A percentile compares a stretch with the other conserved stretches of the same genome.
phyloP scores from a whole-genome alignment of 2,888 invertebrate genomes.

The Sarcophaga rosellei region DNA sequence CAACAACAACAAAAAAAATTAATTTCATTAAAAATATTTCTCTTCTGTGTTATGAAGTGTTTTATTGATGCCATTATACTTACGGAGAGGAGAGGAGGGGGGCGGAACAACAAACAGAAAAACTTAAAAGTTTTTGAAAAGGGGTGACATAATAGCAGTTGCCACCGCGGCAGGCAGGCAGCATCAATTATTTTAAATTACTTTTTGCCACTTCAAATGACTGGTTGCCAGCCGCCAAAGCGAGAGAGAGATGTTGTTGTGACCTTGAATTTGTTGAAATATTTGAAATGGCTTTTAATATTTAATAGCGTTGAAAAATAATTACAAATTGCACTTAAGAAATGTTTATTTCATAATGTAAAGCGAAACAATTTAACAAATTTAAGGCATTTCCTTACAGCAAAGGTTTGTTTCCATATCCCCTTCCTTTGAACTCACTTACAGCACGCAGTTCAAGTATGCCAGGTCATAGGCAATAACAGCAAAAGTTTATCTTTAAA shows the following conservation, averaged over 20 bases:
- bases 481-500: background rate
- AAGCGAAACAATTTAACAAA: background rate
- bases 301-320: background rate
- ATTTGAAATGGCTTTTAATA: background rate
- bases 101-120: background rate
- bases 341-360: background rate
- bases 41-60: background rate
- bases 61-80: background rate
- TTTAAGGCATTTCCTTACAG: background rate
- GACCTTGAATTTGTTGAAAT: background rate
- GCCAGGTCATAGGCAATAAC: slow-evolving; percentile 1
- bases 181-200: background rate
- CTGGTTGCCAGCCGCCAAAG: background rate
- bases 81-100: background rate
- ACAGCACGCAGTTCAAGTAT: background rate
- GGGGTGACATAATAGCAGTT: slow-evolving; percentile 16
- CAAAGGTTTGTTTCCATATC: background rate
- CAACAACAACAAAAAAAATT: background rate
- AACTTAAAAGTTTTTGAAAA: slow-evolving; percentile 16
- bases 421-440: background rate
- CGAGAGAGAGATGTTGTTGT: background rate
- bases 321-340: background rate
- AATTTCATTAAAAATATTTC: background rate
- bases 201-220: background rate
- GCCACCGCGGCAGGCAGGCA: slow-evolving; percentile 12